Evolutionary conservation across 2,888 invertebrate species (phyloP), one percentile per base, ranked within the genome.

Genomic region (Cryptocephalus primarius): DNA sequence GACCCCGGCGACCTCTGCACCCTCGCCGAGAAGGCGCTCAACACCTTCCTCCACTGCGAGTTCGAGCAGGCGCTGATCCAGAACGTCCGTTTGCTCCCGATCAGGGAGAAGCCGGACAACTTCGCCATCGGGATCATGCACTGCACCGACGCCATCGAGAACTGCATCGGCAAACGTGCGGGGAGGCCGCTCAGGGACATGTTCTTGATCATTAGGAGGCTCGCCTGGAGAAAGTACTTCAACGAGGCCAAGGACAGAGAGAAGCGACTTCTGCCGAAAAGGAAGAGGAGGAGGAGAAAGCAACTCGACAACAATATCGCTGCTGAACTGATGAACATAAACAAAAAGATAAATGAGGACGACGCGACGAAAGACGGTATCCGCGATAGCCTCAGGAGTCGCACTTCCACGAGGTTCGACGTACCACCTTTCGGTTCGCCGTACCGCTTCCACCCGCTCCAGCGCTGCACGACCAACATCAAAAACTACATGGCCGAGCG

Each of bases 121-220:
- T 71, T 70, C 47, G 53, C 59, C n/a, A 62, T 68, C 59, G 71
- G 71, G 4, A 63, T 64, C 9, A 67, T 69, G 66, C 64, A 69
- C 46, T 70, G 70, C 48, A 59, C 60, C 14, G 66, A 69, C 55
- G 69, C 69, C 1, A 68, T 69, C 22, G 66, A 69, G 53, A 69
- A 68, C 48, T 67, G 68, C 48, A 51, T 70, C 3, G 70, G 69
- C 1, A 60, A 62, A 45, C 49, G 67, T 43, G 64, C 67, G 2
- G 72, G 72, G 3, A 57, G 62, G 39, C 69, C 69, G 1, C 45
- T 71, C 10, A 57, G 68, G 22, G 70, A 71, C 49, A 65, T 68
- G 52, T 69, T 66, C 53, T 61, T 64, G 48, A 64, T 69, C 14
- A 69, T 71, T n/a, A 56, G 69, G 45, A 62, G 56, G 50, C 48